Base-by-base conservation (phyloP, 2,888 invertebrate species). In the Microctonus aethiopoides region DNA sequence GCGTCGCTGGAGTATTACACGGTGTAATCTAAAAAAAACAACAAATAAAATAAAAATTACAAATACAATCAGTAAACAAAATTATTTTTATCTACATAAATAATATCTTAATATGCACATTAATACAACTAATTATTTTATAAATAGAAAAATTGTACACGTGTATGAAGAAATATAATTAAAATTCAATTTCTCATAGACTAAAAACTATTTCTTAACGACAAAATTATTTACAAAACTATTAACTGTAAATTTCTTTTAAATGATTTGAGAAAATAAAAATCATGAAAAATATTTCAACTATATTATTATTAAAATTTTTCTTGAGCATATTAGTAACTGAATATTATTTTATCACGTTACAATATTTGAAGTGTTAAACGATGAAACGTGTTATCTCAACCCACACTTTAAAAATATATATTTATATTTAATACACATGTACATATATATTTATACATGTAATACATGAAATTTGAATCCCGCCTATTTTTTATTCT, bases 1-100 rank as follows among this genome's bases (percentile, higher is more conserved):
- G 97, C 60, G 97, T 97, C 63, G 96, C 96, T 65, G 97, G 97
- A 70, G 96, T 97, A 87, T 97, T 97, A 81, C 96, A 95, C 22
- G 96, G 97, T 63, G 96, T 95, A 90, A 95, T 95, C 87, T 95
- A 90, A 87, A 78, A 88, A 73, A 67, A 66, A 69, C 36, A 70
- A 61, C 62, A 36, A 41, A 16, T 16, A 46, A 46, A n/a, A n/a
- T n/a, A n/a, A n/a, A 13, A 7, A 13, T n/a, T 13, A 5, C 5
- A 24, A 29, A 32, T 20, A 62, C 59, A 16, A 36, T 60, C 11
- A 32, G 10, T 59, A 4, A 51, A 10, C 32, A 36, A 59, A 7
- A 59, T 29, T 29, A 5, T 5, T 3, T 5, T 29, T 5, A 29
- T 29, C 3, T 29, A 29, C 3, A 29, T 29, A 29, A 29, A 29